Evolutionary conservation across 2,888 invertebrate genomes (phyloP), one percentile per base, ranked within the genome.

Genomic region (Drosophila acutilabella): DNA sequence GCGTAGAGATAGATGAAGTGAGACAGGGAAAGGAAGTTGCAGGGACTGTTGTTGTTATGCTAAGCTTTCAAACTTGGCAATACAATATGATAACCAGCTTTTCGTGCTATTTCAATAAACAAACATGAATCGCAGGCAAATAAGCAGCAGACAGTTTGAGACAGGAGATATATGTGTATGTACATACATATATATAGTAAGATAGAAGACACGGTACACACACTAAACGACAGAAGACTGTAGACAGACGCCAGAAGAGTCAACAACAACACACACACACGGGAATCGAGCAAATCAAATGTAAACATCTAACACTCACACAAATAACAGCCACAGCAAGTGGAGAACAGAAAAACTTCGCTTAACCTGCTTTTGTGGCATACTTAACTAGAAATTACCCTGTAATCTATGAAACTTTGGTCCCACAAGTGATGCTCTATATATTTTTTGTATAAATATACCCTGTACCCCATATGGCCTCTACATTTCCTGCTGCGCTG

Each of bases 211-310:
- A 23, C 13, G 36, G 36, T 36, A 36, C 5, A 56, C 14, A 50
- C 18, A 33, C 8, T 16, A 30, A 11, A 40, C 7, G n/a, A 13
- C 30, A 11, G 42, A 44, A 30, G 30, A 48, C 26, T 10, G 16
- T 13, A 48, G 38, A 23, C 47, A 52, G 48, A 36, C 52, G 53
- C 50, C 30, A 18, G 40, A 57, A 56, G 14, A 53, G 65, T 62
- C 45, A 64, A 62, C 54, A 51, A 62, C 44, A 13, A 36, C 36
- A 13, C 36, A 57, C 61, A 69, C 61, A 70, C 52, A 74, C 64
- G 66, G 68, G 71, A 84, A 78, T 80, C 70, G 71, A 83, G 80
- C 73, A 87, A 84, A 87, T 84, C 83, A 81, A 84, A 84, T 73
- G 87, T 78, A 84, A 84, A 87, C 83, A 86, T 53, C 57, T 26